phyloP scores from a whole-genome alignment of 2,888 invertebrate genomes.

The Lacanobia wlatinum region DNA sequence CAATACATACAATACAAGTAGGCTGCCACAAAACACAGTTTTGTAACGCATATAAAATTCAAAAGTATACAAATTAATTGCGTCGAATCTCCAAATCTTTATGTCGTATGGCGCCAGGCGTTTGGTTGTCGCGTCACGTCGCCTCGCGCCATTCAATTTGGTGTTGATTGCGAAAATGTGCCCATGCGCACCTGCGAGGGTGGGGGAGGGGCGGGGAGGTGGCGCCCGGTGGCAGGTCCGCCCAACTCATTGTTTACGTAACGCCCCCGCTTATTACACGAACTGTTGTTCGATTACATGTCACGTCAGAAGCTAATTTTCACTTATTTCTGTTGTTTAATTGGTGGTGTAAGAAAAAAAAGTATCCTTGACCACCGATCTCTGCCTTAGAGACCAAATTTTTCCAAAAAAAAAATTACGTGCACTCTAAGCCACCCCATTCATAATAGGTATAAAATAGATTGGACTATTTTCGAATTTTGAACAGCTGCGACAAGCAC shows the following conservation, averaged over 20 bases:
- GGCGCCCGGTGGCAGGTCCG: constrained; percentile 86
- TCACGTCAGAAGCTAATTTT: constrained; percentile 42
- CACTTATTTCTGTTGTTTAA: constrained; percentile 20
- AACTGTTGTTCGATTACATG: constrained; percentile 77
- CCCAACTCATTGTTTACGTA: constrained; percentile 90
- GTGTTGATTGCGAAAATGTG: constrained; percentile 83
- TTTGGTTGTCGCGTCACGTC: constrained; percentile 47
- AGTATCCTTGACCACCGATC: background rate
- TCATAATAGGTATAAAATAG: no score
- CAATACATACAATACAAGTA: background rate
- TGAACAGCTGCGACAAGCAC: background rate
- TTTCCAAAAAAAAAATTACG: background rate
- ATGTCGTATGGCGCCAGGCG: constrained; percentile 72
- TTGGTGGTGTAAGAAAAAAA: background rate
- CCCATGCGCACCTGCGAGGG: constrained; percentile 81
- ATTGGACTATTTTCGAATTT: background rate
- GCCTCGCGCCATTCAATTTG: constrained; percentile 70
- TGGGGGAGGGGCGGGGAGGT: constrained; percentile 75
- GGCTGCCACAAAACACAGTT: background rate
- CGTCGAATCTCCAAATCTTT: constrained; percentile 56
- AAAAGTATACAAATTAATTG: constrained; percentile 57
- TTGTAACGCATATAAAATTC: constrained; percentile 23
- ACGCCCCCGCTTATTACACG: constrained; percentile 87
- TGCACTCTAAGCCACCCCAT: background rate
- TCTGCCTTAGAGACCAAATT: background rate